These are phyloP conservation scores for Drosophila affinis DNA, from an alignment of 2,888 invertebrate genomes.

Conservation along the genomic window DNA sequence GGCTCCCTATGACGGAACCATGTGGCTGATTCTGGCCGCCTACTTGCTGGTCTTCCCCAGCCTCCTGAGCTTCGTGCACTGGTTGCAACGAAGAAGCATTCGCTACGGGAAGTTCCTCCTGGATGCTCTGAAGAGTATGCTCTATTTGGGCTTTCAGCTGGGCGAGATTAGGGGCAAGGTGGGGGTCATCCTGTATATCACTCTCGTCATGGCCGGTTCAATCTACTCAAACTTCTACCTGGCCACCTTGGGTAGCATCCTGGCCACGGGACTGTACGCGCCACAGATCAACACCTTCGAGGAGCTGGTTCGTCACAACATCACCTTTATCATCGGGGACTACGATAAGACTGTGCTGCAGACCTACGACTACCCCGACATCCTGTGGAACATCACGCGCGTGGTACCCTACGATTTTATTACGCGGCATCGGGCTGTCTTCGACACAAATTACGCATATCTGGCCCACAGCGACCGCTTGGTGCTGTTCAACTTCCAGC, in stretches of 20 bases:
- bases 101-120: slow-evolving; percentile 33
- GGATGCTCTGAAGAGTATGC: slow-evolving; percentile 49
- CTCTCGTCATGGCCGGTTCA: slow-evolving; percentile 50
- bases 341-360: slow-evolving; percentile 52
- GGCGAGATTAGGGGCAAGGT: slow-evolving; percentile 35
- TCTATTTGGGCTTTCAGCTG: slow-evolving; percentile 41
- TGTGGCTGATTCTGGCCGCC: slow-evolving; percentile 41
- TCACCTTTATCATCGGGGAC: slow-evolving; percentile 48
- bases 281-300: slow-evolving; percentile 54
- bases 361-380: slow-evolving; percentile 45
- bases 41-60: slow-evolving; percentile 43
- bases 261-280: slow-evolving; percentile 64
- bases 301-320: slow-evolving; percentile 48
- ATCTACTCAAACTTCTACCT: slow-evolving; percentile 57
- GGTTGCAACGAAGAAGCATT: slow-evolving; percentile 41
- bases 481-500: slow-evolving; percentile 49
- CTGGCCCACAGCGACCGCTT: slow-evolving; percentile 52
- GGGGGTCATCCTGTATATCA: slow-evolving; percentile 46
- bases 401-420: slow-evolving; percentile 48
- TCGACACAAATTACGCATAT: slow-evolving; percentile 59
- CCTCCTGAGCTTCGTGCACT: slow-evolving; percentile 47
- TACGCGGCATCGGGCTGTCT: slow-evolving; percentile 44
- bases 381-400: slow-evolving; percentile 51
- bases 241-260: slow-evolving; percentile 52
- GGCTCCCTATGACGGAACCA: slow-evolving; percentile 47